A percentile compares a stretch with the other conserved stretches of the same genome.
Conservation (phyloP, 2,797 vertebrate genomes). For the Spinibarbus caldwelli region DNA sequence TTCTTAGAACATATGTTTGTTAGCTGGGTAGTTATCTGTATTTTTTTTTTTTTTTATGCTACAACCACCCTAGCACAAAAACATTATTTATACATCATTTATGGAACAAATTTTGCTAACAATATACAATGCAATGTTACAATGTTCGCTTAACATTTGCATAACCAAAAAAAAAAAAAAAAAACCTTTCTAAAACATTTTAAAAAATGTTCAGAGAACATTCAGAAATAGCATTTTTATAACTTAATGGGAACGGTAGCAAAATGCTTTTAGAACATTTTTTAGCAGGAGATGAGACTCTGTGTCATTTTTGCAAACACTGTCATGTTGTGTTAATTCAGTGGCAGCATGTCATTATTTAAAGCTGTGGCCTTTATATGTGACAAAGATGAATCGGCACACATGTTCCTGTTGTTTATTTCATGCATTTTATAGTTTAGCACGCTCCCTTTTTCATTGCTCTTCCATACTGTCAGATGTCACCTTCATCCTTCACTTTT, state of each 20-base stretch:
- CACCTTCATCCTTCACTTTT: slow-evolving; percentile 1
- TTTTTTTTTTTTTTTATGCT: too few relatives aligned
- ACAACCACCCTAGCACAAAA: too few relatives aligned
- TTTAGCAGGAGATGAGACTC: neutral
- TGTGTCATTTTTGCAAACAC: neutral
- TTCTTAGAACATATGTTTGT: too few relatives aligned
- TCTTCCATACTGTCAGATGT: neutral
- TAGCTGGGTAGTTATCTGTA: too few relatives aligned
- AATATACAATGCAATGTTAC: neutral
- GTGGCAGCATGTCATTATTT: neutral
- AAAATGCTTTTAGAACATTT: neutral
- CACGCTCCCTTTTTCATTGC: neutral
- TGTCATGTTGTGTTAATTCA: slow-evolving; percentile 1
- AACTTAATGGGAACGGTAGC: neutral
- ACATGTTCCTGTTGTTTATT: neutral
- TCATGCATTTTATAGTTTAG: neutral
- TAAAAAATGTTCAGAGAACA: too few relatives aligned
- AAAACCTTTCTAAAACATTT: too few relatives aligned
- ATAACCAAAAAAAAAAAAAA: too few relatives aligned
- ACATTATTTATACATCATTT: too few relatives aligned
- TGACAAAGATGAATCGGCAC: neutral
- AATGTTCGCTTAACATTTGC: too few relatives aligned
- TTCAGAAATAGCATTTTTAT: neutral
- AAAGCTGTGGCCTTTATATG: neutral
- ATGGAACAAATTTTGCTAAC: too few relatives aligned